These are phyloP conservation scores for Dipodomys merriami DNA, from an alignment of 2,113 vertebrate genomes.

Conservation along the genomic window DNA sequence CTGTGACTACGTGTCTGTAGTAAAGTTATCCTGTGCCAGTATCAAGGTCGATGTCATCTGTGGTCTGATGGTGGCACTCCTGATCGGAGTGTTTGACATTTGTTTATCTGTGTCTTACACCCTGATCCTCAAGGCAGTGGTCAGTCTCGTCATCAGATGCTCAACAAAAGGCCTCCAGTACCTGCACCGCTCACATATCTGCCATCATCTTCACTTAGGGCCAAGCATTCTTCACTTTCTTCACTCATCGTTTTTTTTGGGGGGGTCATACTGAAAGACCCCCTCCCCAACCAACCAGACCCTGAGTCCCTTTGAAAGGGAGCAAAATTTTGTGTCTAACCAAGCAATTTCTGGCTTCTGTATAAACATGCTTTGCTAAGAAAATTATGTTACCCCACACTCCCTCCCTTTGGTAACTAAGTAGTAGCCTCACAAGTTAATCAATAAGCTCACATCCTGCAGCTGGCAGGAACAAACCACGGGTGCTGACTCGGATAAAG, in stretches of 20 bases:
- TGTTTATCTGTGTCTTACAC: constrained; percentile 64
- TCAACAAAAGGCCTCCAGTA: constrained; percentile 66
- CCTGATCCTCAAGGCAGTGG: constrained; percentile 65
- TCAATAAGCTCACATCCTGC: too few relatives aligned
- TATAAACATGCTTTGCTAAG: too few relatives aligned
- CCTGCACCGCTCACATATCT: constrained; percentile 69
- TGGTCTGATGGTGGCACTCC: constrained; percentile 66
- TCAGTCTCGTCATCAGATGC: constrained; percentile 63
- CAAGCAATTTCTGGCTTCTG: too few relatives aligned
- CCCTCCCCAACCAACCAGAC: too few relatives aligned
- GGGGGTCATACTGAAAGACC: constrained; percentile 67
- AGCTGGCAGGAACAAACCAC: too few relatives aligned
- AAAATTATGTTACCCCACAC: too few relatives aligned
- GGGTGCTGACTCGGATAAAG: too few relatives aligned
- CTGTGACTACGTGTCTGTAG: constrained; percentile 78
- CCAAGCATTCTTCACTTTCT: constrained; percentile 75
- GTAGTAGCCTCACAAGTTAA: too few relatives aligned
- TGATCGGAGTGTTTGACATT: constrained; percentile 74
- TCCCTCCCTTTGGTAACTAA: too few relatives aligned
- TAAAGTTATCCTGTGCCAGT: constrained; percentile 68
- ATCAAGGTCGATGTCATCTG: constrained; percentile 63
- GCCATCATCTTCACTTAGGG: constrained; percentile 75
- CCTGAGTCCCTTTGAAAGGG: too few relatives aligned
- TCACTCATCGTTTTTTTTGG: constrained; percentile 64
- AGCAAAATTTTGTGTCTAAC: too few relatives aligned